Conservation (phyloP, 2,113 vertebrate species). For the Craseonycteris thonglongyai region DNA sequence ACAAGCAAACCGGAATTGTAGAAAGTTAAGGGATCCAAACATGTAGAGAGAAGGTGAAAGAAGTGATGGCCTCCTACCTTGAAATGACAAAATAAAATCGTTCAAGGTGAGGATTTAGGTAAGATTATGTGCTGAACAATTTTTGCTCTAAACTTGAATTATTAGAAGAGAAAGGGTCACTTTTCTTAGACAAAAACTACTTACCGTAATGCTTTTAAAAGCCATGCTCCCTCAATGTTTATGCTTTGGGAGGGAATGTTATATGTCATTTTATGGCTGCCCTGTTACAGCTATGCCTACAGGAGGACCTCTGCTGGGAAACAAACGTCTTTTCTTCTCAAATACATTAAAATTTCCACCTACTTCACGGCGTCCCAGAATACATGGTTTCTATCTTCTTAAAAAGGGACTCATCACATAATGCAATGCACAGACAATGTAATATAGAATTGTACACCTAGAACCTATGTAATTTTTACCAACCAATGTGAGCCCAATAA, state of each 20-base stretch:
- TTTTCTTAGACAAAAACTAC: neutral
- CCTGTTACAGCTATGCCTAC: neutral
- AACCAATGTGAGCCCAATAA: no score
- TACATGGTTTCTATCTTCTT: neutral
- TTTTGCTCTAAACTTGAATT: neutral
- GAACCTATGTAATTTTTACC: no score
- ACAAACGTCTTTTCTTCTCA: neutral
- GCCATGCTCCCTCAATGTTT: neutral
- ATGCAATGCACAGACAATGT: no score
- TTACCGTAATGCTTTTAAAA: neutral
- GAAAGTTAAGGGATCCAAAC: neutral
- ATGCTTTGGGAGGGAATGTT: neutral
- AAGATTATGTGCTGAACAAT: neutral
- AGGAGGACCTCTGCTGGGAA: neutral
- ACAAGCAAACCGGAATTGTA: neutral
- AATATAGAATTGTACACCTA: no score
- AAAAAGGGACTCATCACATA: neutral
- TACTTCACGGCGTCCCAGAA: neutral
- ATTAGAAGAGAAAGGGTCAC: neutral
- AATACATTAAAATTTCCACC: conserved; percentile 12
- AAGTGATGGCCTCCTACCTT: neutral
- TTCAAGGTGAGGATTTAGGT: neutral
- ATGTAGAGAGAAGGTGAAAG: neutral
- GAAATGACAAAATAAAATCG: neutral
- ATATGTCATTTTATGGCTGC: neutral